These are phyloP conservation scores for Emydura subglobosa DNA, from an alignment of 2,113 vertebrate species.

Conservation along the genomic window DNA sequence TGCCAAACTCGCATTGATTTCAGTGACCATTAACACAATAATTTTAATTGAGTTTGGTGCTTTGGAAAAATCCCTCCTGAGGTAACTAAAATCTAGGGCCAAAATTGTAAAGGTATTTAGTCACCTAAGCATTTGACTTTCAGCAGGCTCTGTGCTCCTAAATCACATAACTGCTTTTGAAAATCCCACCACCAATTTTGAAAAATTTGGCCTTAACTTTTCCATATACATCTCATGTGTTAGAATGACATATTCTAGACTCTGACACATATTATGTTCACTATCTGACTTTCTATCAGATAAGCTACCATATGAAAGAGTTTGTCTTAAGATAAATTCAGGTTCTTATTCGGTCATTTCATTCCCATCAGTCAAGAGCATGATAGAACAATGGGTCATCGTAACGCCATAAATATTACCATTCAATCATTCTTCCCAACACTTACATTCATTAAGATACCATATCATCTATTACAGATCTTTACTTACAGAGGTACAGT, in stretches of 20 bases:
- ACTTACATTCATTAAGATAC: background rate
- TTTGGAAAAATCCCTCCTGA: background rate
- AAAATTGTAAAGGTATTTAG: background rate
- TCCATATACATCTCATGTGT: background rate
- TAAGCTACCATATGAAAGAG: background rate
- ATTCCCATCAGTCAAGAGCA: background rate
- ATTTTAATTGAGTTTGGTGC: background rate
- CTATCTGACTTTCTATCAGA: background rate
- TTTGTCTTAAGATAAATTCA: background rate
- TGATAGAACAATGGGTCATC: background rate
- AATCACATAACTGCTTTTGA: background rate
- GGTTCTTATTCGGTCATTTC: background rate
- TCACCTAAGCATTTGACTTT: background rate
- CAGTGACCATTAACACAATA: background rate
- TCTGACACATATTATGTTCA: background rate
- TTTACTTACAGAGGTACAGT: background rate
- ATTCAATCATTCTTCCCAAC: background rate
- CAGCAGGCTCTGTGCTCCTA: background rate
- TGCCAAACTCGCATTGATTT: background rate
- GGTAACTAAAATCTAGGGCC: background rate
- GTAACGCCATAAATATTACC: background rate
- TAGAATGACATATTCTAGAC: background rate
- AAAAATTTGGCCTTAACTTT: background rate
- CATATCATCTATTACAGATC: background rate
- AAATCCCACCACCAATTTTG: background rate